phyloP scores from a whole-genome alignment of 1,140 invertebrate species.

The Anoplophora glabripennis region DNA sequence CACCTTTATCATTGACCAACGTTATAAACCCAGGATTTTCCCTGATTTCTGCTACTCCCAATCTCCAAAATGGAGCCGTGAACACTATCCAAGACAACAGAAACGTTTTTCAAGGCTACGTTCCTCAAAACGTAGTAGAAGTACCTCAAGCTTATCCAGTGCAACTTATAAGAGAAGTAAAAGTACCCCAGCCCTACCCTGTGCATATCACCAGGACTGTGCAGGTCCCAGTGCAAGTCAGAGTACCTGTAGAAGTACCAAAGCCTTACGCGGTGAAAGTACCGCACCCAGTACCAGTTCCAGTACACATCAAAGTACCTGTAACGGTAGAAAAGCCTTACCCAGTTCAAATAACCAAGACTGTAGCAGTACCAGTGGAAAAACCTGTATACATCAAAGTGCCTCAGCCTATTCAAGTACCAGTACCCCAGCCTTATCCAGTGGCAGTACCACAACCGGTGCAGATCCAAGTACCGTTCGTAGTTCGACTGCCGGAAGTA shows the following conservation, averaged over 20 bases:
- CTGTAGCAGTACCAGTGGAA: not conserved
- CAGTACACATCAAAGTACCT: slow-evolving; percentile 28
- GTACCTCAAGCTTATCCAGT: not conserved
- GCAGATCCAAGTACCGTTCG: no score
- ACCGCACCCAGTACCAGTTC: slow-evolving; percentile 36
- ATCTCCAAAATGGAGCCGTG: no score
- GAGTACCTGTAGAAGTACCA: slow-evolving; percentile 36
- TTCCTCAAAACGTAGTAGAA: no score
- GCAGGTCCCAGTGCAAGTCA: slow-evolving; percentile 11
- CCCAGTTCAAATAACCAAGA: slow-evolving; percentile 9
- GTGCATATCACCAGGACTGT: slow-evolving; percentile 13
- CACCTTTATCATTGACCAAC: no score
- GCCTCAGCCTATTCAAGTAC: no score
- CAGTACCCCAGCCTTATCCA: no score
- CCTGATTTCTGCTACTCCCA: no score
- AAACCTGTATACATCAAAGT: slow-evolving; percentile 1
- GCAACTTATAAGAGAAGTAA: not conserved
- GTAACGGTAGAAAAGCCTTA: slow-evolving; percentile 22
- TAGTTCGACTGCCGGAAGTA: no score
- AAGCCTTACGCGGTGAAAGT: slow-evolving; percentile 39
- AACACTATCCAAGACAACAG: no score
- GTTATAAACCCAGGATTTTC: no score
- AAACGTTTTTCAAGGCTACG: no score
- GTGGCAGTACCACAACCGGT: no score
- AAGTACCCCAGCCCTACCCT: slow-evolving; percentile 11